Conservation (phyloP, 2,888 invertebrate species). For the Cataglyphis livida region DNA sequence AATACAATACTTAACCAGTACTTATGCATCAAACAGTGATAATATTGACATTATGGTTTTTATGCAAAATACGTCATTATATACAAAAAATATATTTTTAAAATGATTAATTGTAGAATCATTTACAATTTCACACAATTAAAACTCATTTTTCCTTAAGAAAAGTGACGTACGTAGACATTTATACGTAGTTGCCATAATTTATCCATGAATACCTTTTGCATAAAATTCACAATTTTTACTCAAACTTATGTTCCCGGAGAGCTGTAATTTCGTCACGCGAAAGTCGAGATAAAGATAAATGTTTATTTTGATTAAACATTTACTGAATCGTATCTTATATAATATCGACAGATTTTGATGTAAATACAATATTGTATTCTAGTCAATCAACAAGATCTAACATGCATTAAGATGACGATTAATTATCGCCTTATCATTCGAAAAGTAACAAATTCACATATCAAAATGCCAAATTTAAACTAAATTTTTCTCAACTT, state of each 20-base stretch:
- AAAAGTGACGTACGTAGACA: background rate
- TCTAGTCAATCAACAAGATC: background rate
- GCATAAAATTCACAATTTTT: conserved; percentile 47
- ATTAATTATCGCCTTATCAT: background rate
- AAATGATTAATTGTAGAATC: background rate
- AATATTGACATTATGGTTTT: too few relatives aligned
- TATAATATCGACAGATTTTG: background rate
- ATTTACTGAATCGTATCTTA: background rate
- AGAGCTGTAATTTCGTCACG: background rate
- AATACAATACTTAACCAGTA: background rate
- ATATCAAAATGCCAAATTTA: background rate
- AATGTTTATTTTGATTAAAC: background rate
- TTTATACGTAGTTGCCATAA: background rate
- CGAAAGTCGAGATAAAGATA: background rate
- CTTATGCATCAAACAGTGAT: background rate
- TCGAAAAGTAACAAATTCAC: conserved; percentile 8
- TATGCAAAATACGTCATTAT: background rate
- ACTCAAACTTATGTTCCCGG: conserved; percentile 27
- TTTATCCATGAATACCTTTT: conserved; percentile 34
- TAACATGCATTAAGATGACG: background rate
- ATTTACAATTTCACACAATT: background rate
- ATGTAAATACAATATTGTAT: background rate
- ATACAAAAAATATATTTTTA: background rate
- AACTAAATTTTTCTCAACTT: background rate
- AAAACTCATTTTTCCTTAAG: background rate